phyloP scores from a whole-genome alignment of 92 coral and sea anemone genomes.

The Zoanthus sociatus region DNA sequence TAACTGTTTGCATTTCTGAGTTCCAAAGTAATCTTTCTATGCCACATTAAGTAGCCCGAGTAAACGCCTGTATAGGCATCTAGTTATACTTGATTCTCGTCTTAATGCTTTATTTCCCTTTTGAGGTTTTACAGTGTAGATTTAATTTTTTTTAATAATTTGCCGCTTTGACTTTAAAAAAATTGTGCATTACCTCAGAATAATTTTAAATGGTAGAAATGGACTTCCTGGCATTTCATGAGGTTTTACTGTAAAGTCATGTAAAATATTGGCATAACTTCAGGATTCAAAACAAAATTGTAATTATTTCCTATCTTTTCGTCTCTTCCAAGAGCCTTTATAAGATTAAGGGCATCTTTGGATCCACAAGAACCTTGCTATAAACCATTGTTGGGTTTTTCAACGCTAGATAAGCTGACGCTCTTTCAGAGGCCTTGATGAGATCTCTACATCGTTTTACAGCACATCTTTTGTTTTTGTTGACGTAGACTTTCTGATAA shows the following conservation, averaged over 20 bases:
- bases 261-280: constrained; percentile 36
- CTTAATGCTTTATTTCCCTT: constrained; percentile 55
- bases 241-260: constrained; percentile 38
- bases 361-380: too few species aligned
- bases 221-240: constrained; percentile 22
- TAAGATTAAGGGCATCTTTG: not conserved
- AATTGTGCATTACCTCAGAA: constrained; percentile 44
- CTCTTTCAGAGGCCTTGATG: too few species aligned
- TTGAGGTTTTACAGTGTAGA: constrained; percentile 57
- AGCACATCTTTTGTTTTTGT: too few species aligned
- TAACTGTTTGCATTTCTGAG: too few species aligned
- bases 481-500: too few species aligned
- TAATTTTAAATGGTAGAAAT: constrained; percentile 16
- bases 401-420: too few species aligned
- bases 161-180: constrained; percentile 69
- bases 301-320: constrained; percentile 38
- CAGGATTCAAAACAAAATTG: constrained; percentile 47
- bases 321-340: constrained; percentile 38
- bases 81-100: constrained; percentile 15
- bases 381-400: too few species aligned
- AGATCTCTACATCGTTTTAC: too few species aligned
- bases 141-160: constrained; percentile 50
- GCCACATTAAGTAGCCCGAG: too few species aligned
- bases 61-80: too few species aligned
- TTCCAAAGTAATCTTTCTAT: too few species aligned